phyloP scores from a whole-genome alignment of 2,888 invertebrate genomes.

The Lochmaea capreae region DNA sequence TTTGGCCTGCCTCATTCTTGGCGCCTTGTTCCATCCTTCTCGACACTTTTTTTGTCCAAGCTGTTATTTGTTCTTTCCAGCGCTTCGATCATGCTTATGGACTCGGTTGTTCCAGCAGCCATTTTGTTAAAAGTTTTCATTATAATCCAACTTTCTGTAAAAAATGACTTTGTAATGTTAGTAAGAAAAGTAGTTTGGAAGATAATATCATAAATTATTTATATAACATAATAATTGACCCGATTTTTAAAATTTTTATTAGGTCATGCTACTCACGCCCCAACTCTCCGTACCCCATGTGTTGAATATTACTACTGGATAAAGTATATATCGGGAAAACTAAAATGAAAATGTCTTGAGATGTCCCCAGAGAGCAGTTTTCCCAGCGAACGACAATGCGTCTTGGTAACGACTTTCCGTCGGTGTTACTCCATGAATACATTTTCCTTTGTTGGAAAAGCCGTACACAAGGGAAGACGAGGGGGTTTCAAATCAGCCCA shows the following conservation, averaged over 20 bases:
- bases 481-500: slow-evolving; percentile 3
- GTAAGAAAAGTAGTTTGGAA: too few species aligned
- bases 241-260: slow-evolving; percentile 9
- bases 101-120: too few species aligned
- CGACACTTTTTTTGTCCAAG: too few species aligned
- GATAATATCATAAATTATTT: neutral
- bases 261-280: slow-evolving; percentile 1
- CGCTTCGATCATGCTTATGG: too few species aligned
- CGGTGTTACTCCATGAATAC: slow-evolving; percentile 60
- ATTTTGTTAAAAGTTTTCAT: too few species aligned
- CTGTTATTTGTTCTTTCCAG: too few species aligned
- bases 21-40: too few species aligned
- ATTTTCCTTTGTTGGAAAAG: slow-evolving; percentile 52
- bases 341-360: slow-evolving; percentile 65
- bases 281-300: slow-evolving; percentile 46
- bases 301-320: slow-evolving; percentile 54
- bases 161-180: too few species aligned
- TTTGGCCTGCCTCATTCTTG: too few species aligned
- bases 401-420: slow-evolving; percentile 64
- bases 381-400: slow-evolving; percentile 65
- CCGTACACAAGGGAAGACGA: slow-evolving; percentile 16
- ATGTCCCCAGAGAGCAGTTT: slow-evolving; percentile 62
- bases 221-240: slow-evolving; percentile 3
- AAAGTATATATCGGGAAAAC: slow-evolving; percentile 58
- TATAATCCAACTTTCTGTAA: too few species aligned